Conservation (phyloP, 1,140 invertebrate genomes). For the Zeugodacus cucurbitae region DNA sequence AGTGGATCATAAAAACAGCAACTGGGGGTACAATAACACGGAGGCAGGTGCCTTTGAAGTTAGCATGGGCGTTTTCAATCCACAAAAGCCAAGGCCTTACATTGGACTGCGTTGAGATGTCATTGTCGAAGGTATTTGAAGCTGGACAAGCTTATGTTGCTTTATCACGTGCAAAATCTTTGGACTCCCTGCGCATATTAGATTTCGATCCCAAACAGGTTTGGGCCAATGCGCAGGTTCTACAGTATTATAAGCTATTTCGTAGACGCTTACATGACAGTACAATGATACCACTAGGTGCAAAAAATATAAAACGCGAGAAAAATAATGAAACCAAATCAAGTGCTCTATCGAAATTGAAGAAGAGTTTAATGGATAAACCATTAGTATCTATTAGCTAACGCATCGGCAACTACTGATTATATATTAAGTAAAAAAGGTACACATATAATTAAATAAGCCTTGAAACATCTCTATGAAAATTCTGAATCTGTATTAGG, state of each 20-base stretch:
- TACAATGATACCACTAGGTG: slow-evolving; percentile 75
- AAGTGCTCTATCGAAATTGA: slow-evolving; percentile 53
- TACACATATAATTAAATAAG: no score
- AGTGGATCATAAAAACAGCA: slow-evolving; percentile 83
- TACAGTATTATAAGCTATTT: slow-evolving; percentile 85
- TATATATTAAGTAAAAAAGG: not conserved
- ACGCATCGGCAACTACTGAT: not conserved
- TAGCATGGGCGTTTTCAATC: slow-evolving; percentile 98
- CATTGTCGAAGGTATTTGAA: slow-evolving; percentile 89
- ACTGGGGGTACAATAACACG: slow-evolving; percentile 74
- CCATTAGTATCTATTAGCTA: slow-evolving; percentile 63
- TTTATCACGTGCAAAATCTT: slow-evolving; percentile 87
- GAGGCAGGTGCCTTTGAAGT: slow-evolving; percentile 84
- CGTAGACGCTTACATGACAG: slow-evolving; percentile 72
- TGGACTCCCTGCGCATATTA: slow-evolving; percentile 84
- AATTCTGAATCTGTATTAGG: not conserved
- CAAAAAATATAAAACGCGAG: slow-evolving; percentile 67
- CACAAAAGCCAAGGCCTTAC: slow-evolving; percentile 97
- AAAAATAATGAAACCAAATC: slow-evolving; percentile 13
- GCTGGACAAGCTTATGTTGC: slow-evolving; percentile 97
- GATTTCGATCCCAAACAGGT: slow-evolving; percentile 90
- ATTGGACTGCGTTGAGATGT: slow-evolving; percentile 95
- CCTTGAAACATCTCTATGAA: no score
- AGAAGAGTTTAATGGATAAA: slow-evolving; percentile 63
- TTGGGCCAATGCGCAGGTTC: slow-evolving; percentile 87